Conservation (phyloP, 2,888 invertebrate species). For the Tenthredo mesomela region DNA sequence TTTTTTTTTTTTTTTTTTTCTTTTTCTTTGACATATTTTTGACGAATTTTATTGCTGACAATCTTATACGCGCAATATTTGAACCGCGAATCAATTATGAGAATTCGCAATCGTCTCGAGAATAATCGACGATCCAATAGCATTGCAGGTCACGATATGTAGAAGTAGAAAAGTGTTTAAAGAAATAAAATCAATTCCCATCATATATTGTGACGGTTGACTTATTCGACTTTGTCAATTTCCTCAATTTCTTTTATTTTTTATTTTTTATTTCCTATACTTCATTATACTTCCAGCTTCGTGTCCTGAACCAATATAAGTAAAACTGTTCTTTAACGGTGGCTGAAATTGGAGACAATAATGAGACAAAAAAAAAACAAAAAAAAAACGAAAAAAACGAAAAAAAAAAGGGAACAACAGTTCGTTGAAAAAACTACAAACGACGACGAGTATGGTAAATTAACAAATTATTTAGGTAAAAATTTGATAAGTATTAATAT, state of each 20-base stretch:
- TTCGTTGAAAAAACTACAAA: not conserved
- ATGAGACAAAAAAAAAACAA: not conserved
- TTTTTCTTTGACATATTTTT: not conserved
- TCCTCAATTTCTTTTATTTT: not conserved
- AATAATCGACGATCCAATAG: not conserved
- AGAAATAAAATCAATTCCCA: not conserved
- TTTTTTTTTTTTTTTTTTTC: too few species aligned
- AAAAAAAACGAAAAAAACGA: too few species aligned
- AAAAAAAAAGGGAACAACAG: too few species aligned
- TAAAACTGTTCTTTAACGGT: not conserved
- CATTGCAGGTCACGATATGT: too few species aligned
- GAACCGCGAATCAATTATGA: not conserved
- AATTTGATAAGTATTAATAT: not conserved
- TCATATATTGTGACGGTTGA: conserved; percentile 19
- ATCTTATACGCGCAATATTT: not conserved
- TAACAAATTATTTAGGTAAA: not conserved
- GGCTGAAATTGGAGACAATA: conserved; percentile 4
- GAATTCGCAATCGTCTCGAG: not conserved
- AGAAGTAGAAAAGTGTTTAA: not conserved
- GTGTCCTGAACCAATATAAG: conserved; percentile 17
- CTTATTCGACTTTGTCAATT: not conserved
- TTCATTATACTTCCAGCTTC: not conserved
- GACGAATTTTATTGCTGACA: not conserved
- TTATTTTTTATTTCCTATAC: not conserved
- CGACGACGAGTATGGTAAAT: not conserved